Percentiles rank a stretch among this genome's conserved stretches.
phyloP scores from a whole-genome alignment of 2,888 invertebrate genomes.

The Mesoligia furuncula region DNA sequence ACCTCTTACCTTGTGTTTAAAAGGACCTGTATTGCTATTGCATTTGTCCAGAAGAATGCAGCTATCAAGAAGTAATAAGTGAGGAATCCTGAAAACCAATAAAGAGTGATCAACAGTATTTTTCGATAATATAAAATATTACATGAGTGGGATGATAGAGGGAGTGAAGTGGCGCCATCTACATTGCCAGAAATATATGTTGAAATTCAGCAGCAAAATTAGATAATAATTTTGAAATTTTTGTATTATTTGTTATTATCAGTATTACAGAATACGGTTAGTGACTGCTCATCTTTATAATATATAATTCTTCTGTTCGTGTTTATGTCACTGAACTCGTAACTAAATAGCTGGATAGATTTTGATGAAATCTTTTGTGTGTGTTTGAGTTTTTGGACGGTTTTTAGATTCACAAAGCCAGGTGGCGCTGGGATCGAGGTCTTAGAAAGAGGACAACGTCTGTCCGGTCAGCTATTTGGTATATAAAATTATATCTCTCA shows the following conservation, averaged over 20 bases:
- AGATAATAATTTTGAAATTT: background rate
- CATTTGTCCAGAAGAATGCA: slow-evolving; percentile 93
- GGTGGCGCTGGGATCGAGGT: background rate
- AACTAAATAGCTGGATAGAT: background rate
- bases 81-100: slow-evolving; percentile 85
- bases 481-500: background rate
- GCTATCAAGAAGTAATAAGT: slow-evolving; percentile 91
- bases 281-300: background rate
- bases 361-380: background rate
- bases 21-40: slow-evolving; percentile 93
- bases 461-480: background rate
- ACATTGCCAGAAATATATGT: background rate
- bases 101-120: background rate
- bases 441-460: background rate
- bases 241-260: background rate
- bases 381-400: no score
- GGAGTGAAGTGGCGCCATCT: background rate
- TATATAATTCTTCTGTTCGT: background rate
- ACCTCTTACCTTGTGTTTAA: slow-evolving; percentile 90
- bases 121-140: background rate
- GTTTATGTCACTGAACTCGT: background rate
- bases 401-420: no score
- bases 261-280: background rate
- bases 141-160: background rate
- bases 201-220: background rate